Evolutionary conservation across 64 coral and sea anemone species (phyloP), one percentile per base, ranked within the genome.

Genomic region (Stylophora pistillata): DNA sequence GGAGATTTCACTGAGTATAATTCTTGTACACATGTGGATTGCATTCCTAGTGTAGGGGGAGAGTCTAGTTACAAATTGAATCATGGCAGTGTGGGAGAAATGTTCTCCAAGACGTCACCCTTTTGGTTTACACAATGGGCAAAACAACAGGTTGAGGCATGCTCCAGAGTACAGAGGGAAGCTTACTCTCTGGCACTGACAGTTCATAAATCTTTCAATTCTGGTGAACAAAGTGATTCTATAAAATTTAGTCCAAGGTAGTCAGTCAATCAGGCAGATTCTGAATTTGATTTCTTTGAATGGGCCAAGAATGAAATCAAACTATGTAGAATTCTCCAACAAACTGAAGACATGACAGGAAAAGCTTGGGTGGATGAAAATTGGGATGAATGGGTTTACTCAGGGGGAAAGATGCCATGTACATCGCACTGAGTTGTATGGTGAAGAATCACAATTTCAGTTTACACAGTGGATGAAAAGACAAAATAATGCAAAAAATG

Each of bases 91-190:
- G 61, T 47, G 20, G 79, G 37, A 25, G 37, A 12, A 52, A 62
- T 28, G 29, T 68, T 66, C 68, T 83, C 79, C 1, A 60, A 83
- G 79, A 83, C 79, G 13, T 60, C 79, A 32, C 52, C 72, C 29
- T 91, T 91, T 86, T 26, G 55, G 17, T 86, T 73, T 27, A 91
- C 81, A 71, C 76, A 91, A 53, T 91, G 89, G 82, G 78, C 63
- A 78, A 71, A 78, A 10, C 56, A 77, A 21, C 89, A 91, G 63
- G 62, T 65, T 15, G 21, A 86, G 15, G 85, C 78, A 4, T 91
- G 81, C 26, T 60, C 59, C 37, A 37, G 78, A 64, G 32, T 91
- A 25, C 81, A 91, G 12, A 28, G 56, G 21, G 41, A 56, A 30
- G n/a, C 55, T 30, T 32, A 69, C 59, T 15, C 15, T 69, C 33